A percentile compares a stretch with the other conserved stretches of the same genome.
These are phyloP conservation scores for Eunapius fragilis DNA, from an alignment of 37 sponge, comb jelly and placozoan genomes.

Conservation along the genomic window DNA sequence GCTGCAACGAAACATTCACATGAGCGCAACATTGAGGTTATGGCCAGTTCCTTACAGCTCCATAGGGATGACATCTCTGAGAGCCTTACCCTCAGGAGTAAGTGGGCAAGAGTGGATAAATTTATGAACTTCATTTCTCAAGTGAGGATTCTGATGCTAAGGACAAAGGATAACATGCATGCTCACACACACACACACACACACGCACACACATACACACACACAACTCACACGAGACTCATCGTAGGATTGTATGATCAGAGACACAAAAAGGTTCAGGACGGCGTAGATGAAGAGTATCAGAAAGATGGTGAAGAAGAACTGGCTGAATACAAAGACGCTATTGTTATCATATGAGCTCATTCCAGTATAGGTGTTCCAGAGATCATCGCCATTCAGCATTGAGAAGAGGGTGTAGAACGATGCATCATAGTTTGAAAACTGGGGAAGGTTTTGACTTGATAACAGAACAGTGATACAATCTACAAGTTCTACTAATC, in stretches of 20 bases:
- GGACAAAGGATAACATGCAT: too few relatives aligned
- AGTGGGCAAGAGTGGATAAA: neutral
- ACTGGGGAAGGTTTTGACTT: too few relatives aligned
- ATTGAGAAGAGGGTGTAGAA: slow-evolving; percentile 48
- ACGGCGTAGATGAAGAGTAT: slow-evolving; percentile 53
- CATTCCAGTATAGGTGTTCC: slow-evolving; percentile 8
- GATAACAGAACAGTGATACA: neutral
- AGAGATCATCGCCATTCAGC: slow-evolving; percentile 67
- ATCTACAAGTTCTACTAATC: neutral
- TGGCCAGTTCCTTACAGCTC: neutral
- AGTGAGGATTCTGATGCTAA: neutral
- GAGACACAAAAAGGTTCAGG: slow-evolving; percentile 57
- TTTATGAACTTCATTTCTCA: neutral
- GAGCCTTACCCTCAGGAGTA: neutral
- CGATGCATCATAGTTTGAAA: neutral
- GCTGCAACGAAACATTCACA: too few relatives aligned
- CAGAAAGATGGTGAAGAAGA: slow-evolving; percentile 46
- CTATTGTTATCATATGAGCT: neutral
- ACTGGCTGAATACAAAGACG: slow-evolving; percentile 41
- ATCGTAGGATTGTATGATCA: slow-evolving; percentile 47
- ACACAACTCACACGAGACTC: slow-evolving; percentile 30
- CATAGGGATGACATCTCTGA: neutral
- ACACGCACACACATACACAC: slow-evolving; percentile 14
- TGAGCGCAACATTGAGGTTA: too few relatives aligned
- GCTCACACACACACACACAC: slow-evolving; percentile 19